phyloP scores from a whole-genome alignment of 35 echinoderm and acorn worm species.

The Stichopus chloronotus region DNA sequence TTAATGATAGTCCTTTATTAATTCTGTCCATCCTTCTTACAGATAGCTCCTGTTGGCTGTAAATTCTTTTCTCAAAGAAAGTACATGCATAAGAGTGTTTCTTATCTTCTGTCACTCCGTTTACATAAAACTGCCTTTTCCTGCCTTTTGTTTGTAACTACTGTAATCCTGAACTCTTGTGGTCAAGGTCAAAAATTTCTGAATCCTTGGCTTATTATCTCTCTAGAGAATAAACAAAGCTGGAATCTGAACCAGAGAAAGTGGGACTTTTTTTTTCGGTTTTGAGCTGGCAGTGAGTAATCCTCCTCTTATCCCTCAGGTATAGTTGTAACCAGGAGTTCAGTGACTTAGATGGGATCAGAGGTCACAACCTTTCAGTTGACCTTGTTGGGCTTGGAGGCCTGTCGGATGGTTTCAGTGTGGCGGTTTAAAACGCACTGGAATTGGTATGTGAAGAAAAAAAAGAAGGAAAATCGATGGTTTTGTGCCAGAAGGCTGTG shows the following conservation, averaged over 20 bases:
- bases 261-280: conserved; percentile 20
- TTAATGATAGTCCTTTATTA: too few relatives aligned
- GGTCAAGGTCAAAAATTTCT: conserved; percentile 28
- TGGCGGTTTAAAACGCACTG: neutral
- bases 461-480: neutral
- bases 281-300: conserved; percentile 38
- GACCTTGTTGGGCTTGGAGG: neutral
- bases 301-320: conserved; percentile 25
- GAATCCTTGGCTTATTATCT: conserved; percentile 28
- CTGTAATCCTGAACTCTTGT: neutral
- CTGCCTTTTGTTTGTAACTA: conserved; percentile 6
- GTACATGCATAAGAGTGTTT: conserved; percentile 21
- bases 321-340: conserved; percentile 3
- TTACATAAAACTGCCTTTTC: conserved; percentile 29
- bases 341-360: conserved; percentile 6
- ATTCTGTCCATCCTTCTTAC: too few relatives aligned
- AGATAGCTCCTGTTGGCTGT: neutral
- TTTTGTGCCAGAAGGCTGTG: neutral
- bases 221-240: conserved; percentile 13
- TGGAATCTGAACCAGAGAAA: conserved; percentile 37
- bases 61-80: neutral
- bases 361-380: neutral
- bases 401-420: neutral
- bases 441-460: neutral
- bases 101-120: conserved; percentile 24